Conservation (phyloP, 2,113 vertebrate species). For the Boulengeromyrus knoepffleri region DNA sequence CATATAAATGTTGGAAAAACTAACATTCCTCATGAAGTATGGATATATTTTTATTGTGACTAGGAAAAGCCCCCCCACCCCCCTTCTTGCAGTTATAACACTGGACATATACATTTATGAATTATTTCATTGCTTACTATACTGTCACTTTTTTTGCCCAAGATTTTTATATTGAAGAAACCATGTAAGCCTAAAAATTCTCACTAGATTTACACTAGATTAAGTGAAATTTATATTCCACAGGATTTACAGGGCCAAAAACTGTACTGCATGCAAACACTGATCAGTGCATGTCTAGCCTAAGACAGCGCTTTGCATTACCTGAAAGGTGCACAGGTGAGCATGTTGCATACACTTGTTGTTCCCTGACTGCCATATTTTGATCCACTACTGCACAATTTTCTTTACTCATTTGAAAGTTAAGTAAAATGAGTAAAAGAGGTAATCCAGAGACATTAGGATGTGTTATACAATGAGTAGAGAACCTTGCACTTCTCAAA, state of each 20-base stretch:
- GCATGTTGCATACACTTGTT: neutral
- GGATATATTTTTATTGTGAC: neutral
- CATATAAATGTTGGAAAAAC: neutral
- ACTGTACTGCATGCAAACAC: neutral
- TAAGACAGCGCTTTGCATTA: neutral
- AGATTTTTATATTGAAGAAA: neutral
- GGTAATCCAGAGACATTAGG: neutral
- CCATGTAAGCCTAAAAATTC: neutral
- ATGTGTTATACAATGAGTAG: neutral
- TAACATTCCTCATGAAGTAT: neutral
- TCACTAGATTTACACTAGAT: neutral
- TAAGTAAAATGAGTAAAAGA: neutral
- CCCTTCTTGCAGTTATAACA: neutral
- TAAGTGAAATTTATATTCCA: neutral
- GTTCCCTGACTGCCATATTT: neutral
- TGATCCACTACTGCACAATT: neutral
- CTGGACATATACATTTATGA: neutral
- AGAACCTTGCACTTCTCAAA: neutral
- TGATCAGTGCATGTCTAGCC: neutral
- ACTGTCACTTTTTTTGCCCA: neutral
- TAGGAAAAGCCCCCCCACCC: neutral
- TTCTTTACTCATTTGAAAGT: neutral
- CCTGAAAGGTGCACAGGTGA: neutral
- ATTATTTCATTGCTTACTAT: neutral
- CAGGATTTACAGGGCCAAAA: neutral